Evolutionary conservation across 2,113 vertebrate genomes (phyloP), one percentile per base, ranked within the genome.

Genomic region (Cinclus mexicanus): DNA sequence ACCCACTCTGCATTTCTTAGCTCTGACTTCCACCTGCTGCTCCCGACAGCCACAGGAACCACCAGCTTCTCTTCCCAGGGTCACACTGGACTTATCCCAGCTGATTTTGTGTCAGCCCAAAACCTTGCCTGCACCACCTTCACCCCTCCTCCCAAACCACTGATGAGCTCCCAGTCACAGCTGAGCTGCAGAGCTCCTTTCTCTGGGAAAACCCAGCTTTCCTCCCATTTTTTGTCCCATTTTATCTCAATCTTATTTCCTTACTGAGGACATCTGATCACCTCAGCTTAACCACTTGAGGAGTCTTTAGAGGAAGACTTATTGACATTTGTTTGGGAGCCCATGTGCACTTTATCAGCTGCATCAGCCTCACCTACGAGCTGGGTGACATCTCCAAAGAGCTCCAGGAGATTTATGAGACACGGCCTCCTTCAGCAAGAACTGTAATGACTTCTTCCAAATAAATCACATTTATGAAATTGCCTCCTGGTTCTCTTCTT

Each of bases 401-500:
- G 76, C 93, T 94, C 89, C 81, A 78, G 12, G 42, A 97, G 95
- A 95, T 96, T 95, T 86, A 96, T 77, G 92, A 90, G 89, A 63
- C 80, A 14, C 8, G 10, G 90, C 70, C 94, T 95, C 95, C 93
- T 95, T 74, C 95, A 86, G 80, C 88, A 92, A 92, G 92, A 92
- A 81, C 90, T 4, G 89, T 88, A 96, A 96, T 95, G 94, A 93
- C 96, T 97, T 97, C 81, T 95, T 77, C 89, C 76, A 90, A 74
- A 97, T 97, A 96, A 97, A 96, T 97, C 95, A 96, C 91, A 63
- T 95, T 94, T 96, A 96, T 95, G 89, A 97, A 94, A 96, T 93
- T 90, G 89, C 91, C 95, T 95, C 61, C 89, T 33, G 29, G 42
- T 89, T 81, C 76, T 93, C 68, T 81, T 83, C 94, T 88, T 92